phyloP scores from a whole-genome alignment of 2,113 vertebrate genomes.

The Pseudorhombus dupliciocellatus region DNA sequence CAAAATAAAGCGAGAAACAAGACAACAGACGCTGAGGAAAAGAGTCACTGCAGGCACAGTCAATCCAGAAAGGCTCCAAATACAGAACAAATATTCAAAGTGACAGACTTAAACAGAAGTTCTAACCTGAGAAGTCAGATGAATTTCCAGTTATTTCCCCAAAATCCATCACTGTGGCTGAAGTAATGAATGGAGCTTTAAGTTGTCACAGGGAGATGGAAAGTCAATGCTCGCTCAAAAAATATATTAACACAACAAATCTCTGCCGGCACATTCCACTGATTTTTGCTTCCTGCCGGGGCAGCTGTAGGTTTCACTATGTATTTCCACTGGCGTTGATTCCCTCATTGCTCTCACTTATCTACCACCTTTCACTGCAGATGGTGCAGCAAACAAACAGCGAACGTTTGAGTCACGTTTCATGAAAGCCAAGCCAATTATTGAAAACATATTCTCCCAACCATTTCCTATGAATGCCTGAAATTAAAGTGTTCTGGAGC shows the following conservation, averaged over 20 bases:
- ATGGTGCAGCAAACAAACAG: slow-evolving; percentile 79
- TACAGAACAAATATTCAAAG: slow-evolving; percentile 1
- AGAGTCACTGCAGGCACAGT: not conserved
- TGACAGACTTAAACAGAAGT: slow-evolving; percentile 21
- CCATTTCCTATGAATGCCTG: slow-evolving; percentile 74
- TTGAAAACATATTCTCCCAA: slow-evolving; percentile 67
- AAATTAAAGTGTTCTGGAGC: slow-evolving; percentile 75
- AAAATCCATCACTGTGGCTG: slow-evolving; percentile 28
- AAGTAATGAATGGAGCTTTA: slow-evolving; percentile 23
- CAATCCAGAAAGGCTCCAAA: not conserved
- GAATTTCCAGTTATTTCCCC: slow-evolving; percentile 15
- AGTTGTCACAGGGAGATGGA: slow-evolving; percentile 24
- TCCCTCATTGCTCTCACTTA: slow-evolving; percentile 65
- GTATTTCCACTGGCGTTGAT: slow-evolving; percentile 58
- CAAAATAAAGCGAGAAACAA: not conserved
- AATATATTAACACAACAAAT: slow-evolving; percentile 25
- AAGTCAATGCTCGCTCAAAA: slow-evolving; percentile 36
- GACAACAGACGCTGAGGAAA: too few species aligned
- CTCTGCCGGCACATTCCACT: slow-evolving; percentile 21
- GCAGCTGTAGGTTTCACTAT: slow-evolving; percentile 55
- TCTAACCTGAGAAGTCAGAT: slow-evolving; percentile 11
- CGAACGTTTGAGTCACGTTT: slow-evolving; percentile 74
- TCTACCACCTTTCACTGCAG: slow-evolving; percentile 74
- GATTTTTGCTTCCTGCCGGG: slow-evolving; percentile 47
- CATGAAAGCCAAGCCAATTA: slow-evolving; percentile 72